Evolutionary conservation across 2,888 invertebrate species (phyloP).

Genomic region (Meloe dianella): DNA sequence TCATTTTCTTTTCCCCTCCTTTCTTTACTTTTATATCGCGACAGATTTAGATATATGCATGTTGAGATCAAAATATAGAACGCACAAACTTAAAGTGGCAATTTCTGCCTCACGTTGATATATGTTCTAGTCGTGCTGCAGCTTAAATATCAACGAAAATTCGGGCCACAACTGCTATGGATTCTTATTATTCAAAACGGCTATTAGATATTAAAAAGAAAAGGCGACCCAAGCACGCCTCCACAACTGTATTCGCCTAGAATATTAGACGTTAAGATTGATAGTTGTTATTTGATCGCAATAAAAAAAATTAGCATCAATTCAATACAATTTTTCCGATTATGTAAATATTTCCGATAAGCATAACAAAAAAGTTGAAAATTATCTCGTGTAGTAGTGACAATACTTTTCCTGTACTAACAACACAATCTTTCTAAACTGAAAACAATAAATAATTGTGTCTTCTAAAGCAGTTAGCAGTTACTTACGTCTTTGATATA

Average conservation of each 20-base stretch:
- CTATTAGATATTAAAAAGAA: constrained; percentile 20
- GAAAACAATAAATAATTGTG: no score
- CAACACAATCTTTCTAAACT: no score
- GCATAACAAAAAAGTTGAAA: no score
- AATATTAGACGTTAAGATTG: neutral
- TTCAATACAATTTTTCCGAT: no score
- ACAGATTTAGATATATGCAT: neutral
- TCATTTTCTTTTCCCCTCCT: neutral
- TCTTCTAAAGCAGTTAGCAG: no score
- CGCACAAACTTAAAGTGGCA: constrained; percentile 25
- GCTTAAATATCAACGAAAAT: constrained; percentile 22
- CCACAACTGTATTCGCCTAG: neutral
- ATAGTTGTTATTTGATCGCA: neutral
- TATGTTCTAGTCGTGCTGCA: constrained; percentile 20
- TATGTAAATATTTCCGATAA: no score
- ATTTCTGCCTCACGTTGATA: constrained; percentile 22
- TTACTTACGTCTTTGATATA: no score
- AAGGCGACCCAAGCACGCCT: neutral
- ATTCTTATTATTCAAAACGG: constrained; percentile 23
- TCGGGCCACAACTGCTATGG: constrained; percentile 14
- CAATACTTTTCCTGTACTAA: no score
- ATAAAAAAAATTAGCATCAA: no score
- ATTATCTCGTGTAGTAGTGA: no score
- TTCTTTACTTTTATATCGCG: neutral
- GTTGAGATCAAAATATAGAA: constrained; percentile 10